Evolutionary conservation across 2,888 invertebrate species (phyloP), one percentile per base, ranked within the genome.

Genomic region (Tetramorium bicarinatum): DNA sequence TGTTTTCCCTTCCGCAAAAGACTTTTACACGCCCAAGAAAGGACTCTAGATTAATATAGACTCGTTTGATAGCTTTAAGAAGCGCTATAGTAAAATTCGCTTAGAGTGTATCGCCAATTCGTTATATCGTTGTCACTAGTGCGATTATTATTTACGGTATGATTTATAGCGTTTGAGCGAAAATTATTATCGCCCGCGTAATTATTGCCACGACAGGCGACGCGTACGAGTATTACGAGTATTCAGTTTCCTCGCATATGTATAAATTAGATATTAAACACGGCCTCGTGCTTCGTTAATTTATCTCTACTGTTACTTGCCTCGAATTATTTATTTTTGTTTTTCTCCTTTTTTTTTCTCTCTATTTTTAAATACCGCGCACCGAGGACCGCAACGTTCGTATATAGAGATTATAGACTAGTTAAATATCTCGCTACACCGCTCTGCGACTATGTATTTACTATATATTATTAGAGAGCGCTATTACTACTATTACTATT

Each of bases 321-420:
- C 79, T 80, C 74, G 38, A 83, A 83, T 88, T 89, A 91, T 91
- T 92, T 89, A 92, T 91, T 91, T 83, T 71, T 44, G 44, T 47
- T 85, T 76, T 74, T 34, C 34, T 61, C 49, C 44, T 47, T 54
- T 21, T 34, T 41, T 62, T 44, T n/a, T n/a, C n/a, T 59, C 25
- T n/a, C 61, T 47, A 11, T 82, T 82, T 66, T 81, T 54, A 76
- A 81, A 59, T 62, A 54, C 47, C 41, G 52, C 47, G 75, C 64
- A 75, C 11, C 54, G 74, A 84, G 75, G 82, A 85, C 76, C 75
- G 64, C 82, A 62, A 49, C 83, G 79, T 72, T 85, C 75, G 59
- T 49, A 64, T 15, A 75, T 77, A 80, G 72, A 74, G 61, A 74
- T 83, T 85, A 89, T 82, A 81, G 64, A 89, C 83, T 86, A 75